Percentiles rank a stretch among this genome's conserved stretches.
phyloP scores from a whole-genome alignment of 2,888 invertebrate genomes.

The Ectemnius cavifrons region DNA sequence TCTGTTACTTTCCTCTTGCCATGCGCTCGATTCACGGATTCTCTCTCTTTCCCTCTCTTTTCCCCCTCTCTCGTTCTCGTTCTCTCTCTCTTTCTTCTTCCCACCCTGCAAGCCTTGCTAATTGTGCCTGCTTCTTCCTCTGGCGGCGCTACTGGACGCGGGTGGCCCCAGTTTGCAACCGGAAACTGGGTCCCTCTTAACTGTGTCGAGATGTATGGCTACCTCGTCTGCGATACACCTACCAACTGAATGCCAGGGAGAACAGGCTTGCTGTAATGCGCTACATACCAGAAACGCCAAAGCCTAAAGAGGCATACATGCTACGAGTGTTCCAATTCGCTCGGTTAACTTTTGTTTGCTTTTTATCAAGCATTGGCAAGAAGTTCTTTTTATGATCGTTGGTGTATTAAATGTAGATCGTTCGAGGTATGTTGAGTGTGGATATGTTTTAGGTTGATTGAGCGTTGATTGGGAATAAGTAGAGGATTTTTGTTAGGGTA shows the following conservation, averaged over 20 bases:
- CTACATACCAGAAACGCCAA: too few species aligned
- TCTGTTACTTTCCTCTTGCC: slow-evolving; percentile 10
- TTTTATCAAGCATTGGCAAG: neutral
- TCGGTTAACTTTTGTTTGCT: neutral
- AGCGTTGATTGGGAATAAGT: too few species aligned
- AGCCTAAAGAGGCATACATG: too few species aligned
- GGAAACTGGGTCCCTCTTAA: slow-evolving; percentile 56
- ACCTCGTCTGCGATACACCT: neutral
- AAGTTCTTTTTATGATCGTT: too few species aligned
- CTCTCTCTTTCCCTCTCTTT: neutral
- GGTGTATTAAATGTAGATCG: too few species aligned
- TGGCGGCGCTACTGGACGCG: slow-evolving; percentile 35
- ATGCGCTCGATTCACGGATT: slow-evolving; percentile 1
- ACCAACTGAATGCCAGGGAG: too few species aligned
- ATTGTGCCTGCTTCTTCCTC: slow-evolving; percentile 59
- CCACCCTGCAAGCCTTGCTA: slow-evolving; percentile 43
- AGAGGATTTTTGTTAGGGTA: too few species aligned
- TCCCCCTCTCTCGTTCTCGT: slow-evolving; percentile 4
- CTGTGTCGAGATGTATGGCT: slow-evolving; percentile 33
- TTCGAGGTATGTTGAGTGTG: too few species aligned
- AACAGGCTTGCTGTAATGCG: too few species aligned
- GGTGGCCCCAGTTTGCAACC: slow-evolving; percentile 43
- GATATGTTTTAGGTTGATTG: too few species aligned
- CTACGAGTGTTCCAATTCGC: neutral
- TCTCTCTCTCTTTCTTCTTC: slow-evolving; percentile 6